Evolutionary conservation across 2,113 vertebrate genomes (phyloP).

Genomic region (Seriola rivoliana): DNA sequence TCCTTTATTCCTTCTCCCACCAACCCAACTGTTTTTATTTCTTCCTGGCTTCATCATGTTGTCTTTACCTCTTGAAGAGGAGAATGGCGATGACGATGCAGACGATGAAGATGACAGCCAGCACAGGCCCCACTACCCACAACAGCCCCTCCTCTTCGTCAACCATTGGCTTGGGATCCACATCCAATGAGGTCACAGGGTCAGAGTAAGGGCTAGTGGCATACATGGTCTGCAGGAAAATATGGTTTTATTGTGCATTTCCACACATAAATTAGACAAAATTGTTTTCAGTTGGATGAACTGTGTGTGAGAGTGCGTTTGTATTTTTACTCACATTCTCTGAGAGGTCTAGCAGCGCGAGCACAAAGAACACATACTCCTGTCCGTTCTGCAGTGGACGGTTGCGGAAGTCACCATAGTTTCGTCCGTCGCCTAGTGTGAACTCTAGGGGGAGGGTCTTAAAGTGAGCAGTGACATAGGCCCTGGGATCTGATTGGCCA

Average conservation of each 20-base stretch:
- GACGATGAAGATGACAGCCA: conserved; percentile 99
- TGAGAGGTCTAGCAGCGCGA: conserved; percentile 95
- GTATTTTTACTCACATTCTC: conserved; percentile 91
- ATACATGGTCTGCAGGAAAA: conserved; percentile 90
- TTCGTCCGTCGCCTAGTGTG: conserved; percentile 93
- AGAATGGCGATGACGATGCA: conserved; percentile 99
- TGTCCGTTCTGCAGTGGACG: conserved; percentile 94
- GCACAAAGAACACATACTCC: conserved; percentile 97
- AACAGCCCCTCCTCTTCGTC: conserved; percentile 98
- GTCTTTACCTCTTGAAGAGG: conserved; percentile 96
- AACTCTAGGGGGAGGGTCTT: conserved; percentile 96
- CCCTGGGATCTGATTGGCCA: conserved; percentile 87
- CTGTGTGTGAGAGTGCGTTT: not conserved
- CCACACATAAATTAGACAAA: not conserved
- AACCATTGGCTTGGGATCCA: conserved; percentile 96
- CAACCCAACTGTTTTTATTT: not conserved
- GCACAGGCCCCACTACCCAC: conserved; percentile 98
- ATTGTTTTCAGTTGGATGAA: not conserved
- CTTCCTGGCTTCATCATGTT: not conserved
- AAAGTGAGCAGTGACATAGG: conserved; percentile 96
- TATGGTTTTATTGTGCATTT: conserved; percentile 16
- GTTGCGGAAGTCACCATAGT: conserved; percentile 96
- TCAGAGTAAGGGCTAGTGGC: conserved; percentile 98
- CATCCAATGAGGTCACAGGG: conserved; percentile 93
- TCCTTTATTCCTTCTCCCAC: not conserved